Conservation (phyloP, 2,888 invertebrate species). For the Tanytarsus gracilentus region DNA sequence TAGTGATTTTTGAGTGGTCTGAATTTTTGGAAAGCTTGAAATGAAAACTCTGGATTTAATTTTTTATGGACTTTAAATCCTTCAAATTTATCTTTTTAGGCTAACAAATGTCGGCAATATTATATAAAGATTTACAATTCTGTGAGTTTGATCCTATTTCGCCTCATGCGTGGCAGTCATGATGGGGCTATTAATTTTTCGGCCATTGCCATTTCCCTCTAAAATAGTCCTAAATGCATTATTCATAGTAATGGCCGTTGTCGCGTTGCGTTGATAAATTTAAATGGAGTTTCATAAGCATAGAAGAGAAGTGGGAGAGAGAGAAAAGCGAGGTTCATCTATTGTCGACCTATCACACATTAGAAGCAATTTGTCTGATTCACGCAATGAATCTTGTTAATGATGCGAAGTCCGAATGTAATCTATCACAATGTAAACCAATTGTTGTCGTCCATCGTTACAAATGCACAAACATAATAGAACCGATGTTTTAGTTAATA, state of each 20-base stretch:
- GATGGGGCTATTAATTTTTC: too few relatives aligned
- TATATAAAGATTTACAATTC: not conserved
- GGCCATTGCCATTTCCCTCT: too few relatives aligned
- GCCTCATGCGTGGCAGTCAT: too few relatives aligned
- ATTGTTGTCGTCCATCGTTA: slow-evolving; percentile 5
- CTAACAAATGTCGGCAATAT: not conserved
- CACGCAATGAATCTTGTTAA: slow-evolving; percentile 28
- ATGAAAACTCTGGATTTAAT: too few relatives aligned
- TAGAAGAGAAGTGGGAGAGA: not conserved
- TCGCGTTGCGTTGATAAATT: slow-evolving; percentile 25
- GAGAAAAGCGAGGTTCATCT: slow-evolving; percentile 1
- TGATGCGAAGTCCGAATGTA: slow-evolving; percentile 26
- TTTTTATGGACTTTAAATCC: slow-evolving; percentile 18
- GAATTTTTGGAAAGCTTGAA: too few relatives aligned
- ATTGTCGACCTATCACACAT: slow-evolving; percentile 27
- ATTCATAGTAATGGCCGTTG: too few relatives aligned
- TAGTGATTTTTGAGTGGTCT: too few relatives aligned
- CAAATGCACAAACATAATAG: slow-evolving; percentile 24
- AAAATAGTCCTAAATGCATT: too few relatives aligned
- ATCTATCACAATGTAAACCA: slow-evolving; percentile 26
- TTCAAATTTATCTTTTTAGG: not conserved
- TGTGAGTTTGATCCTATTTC: too few relatives aligned
- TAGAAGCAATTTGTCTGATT: slow-evolving; percentile 29
- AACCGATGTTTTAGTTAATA: slow-evolving; percentile 1
- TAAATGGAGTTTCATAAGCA: not conserved